A percentile compares a stretch with the other conserved stretches of the same genome.
phyloP scores from a whole-genome alignment of 2,113 vertebrate species.

The Sinocyclocheilus anophthalmus region DNA sequence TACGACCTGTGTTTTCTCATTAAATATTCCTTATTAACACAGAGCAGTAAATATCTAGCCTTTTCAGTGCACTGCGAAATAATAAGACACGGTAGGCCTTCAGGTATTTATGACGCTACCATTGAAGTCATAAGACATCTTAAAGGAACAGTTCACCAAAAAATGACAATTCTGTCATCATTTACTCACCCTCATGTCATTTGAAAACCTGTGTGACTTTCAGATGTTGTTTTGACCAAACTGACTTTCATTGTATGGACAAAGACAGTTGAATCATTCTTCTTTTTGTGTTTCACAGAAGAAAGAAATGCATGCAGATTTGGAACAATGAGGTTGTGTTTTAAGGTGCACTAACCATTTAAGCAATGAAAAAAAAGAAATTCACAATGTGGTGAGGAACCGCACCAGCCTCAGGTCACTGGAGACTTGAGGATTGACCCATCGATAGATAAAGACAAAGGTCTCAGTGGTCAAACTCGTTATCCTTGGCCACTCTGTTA shows the following conservation, averaged over 20 bases:
- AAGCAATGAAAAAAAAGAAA: not conserved
- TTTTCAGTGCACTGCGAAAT: not conserved
- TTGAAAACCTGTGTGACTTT: too few species aligned
- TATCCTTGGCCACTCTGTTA: constrained; percentile 53
- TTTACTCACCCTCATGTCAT: not conserved
- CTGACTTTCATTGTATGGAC: not conserved
- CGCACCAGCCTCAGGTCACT: constrained; percentile 11
- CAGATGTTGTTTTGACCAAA: not conserved
- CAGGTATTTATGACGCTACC: not conserved
- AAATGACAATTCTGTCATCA: not conserved
- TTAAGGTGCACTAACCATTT: not conserved
- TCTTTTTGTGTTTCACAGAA: not conserved
- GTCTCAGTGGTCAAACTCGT: constrained; percentile 47
- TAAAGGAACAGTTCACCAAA: not conserved
- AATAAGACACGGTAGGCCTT: not conserved
- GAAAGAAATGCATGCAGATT: not conserved
- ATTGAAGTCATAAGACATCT: constrained; percentile 9
- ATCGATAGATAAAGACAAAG: constrained; percentile 45
- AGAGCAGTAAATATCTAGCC: constrained; percentile 10
- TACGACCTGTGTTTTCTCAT: constrained; percentile 5
- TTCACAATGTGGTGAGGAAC: not conserved
- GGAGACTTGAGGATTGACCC: constrained; percentile 34
- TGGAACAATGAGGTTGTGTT: not conserved
- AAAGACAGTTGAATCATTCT: not conserved
- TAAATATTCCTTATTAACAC: constrained; percentile 19